Conservation (phyloP, 1,140 invertebrate genomes). For the Laupala kohalensis region DNA sequence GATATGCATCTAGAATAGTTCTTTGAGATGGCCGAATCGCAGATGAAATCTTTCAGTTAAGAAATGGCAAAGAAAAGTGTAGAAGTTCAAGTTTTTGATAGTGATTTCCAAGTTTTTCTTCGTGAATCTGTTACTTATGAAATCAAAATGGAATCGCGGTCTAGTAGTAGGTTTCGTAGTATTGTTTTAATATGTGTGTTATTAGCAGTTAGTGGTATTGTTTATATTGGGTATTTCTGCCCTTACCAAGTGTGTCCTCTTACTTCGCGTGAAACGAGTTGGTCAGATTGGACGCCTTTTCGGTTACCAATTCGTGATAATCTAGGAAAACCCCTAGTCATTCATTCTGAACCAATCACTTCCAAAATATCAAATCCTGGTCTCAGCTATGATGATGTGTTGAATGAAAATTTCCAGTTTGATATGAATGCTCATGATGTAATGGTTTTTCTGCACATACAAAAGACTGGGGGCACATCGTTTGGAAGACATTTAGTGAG, state of each 20-base stretch:
- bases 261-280: slow-evolving; percentile 41
- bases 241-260: slow-evolving; percentile 72
- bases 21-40: not conserved
- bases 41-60: not conserved
- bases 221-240: slow-evolving; percentile 78
- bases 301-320: slow-evolving; percentile 32
- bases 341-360: slow-evolving; percentile 28
- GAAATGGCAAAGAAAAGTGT: slow-evolving; percentile 43
- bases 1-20: no score
- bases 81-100: slow-evolving; percentile 56
- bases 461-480: slow-evolving; percentile 89
- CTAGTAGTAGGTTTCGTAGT: slow-evolving; percentile 45
- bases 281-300: slow-evolving; percentile 25
- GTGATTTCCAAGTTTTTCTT: slow-evolving; percentile 54
- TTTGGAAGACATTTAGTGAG: slow-evolving; percentile 90
- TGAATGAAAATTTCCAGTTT: slow-evolving; percentile 74
- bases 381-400: slow-evolving; percentile 41
- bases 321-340: slow-evolving; percentile 37
- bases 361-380: slow-evolving; percentile 27
- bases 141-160: slow-evolving; percentile 63
- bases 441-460: slow-evolving; percentile 96
- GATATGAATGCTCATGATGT: slow-evolving; percentile 87
- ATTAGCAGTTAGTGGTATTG: slow-evolving; percentile 64
- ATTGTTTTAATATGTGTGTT: slow-evolving; percentile 63
- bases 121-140: slow-evolving; percentile 46